A percentile compares a stretch with the other conserved stretches of the same genome.
Evolutionary conservation across 2,797 vertebrate species (phyloP).

Genomic region (Gadopsis marmoratus): DNA sequence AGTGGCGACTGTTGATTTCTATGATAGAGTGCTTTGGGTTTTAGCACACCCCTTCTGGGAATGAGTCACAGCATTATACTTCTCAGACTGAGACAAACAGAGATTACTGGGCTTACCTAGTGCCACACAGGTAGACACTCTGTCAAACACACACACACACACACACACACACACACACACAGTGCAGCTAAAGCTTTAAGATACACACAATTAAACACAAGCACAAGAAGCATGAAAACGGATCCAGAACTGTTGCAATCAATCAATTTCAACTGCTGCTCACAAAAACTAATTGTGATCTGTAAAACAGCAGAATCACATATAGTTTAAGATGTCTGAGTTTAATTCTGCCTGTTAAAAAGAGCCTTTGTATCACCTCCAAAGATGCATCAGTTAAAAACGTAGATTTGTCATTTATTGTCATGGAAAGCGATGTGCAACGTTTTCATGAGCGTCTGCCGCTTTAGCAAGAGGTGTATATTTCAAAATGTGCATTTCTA

Average conservation of each 20-base stretch:
- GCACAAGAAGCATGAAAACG: conserved; percentile 39
- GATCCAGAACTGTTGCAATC: conserved; percentile 48
- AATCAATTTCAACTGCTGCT: conserved; percentile 25
- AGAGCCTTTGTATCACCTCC: not conserved
- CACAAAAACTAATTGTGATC: not conserved
- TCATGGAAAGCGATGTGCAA: conserved; percentile 22
- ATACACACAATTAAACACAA: conserved; percentile 64
- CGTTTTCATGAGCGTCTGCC: conserved; percentile 8
- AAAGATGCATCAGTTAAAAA: not conserved
- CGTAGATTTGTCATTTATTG: not conserved
- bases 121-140: conserved; percentile 81
- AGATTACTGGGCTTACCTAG: conserved; percentile 78
- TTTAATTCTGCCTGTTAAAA: not conserved
- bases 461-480: conserved; percentile 8
- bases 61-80: conserved; percentile 79
- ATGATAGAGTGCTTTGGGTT: conserved; percentile 71
- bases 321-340: not conserved
- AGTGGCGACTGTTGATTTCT: conserved; percentile 69
- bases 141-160: conserved; percentile 66
- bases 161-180: conserved; percentile 51
- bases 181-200: conserved; percentile 55
- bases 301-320: not conserved
- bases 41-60: conserved; percentile 66
- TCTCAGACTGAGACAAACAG: conserved; percentile 82
- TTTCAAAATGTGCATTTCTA: conserved; percentile 27